phyloP scores from a whole-genome alignment of 2,113 vertebrate genomes.

The Neolamprologus fasciatus region DNA sequence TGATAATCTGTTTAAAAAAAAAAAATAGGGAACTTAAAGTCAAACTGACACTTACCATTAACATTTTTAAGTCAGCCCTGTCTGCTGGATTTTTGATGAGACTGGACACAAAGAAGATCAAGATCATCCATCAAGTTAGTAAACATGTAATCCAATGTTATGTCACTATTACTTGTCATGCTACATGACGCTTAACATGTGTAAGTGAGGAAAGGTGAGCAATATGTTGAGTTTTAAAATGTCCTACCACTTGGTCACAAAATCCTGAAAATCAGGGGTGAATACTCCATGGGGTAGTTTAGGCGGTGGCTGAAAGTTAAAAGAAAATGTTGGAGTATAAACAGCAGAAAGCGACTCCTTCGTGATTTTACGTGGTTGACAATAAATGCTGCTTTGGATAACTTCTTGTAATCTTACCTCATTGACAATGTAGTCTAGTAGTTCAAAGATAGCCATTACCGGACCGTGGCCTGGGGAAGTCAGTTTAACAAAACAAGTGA shows the following conservation, averaged over 20 bases:
- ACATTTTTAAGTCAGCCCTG: constrained; percentile 92
- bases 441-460: constrained; percentile 97
- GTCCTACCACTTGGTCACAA: constrained; percentile 89
- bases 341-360: background rate
- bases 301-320: constrained; percentile 80
- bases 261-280: constrained; percentile 89
- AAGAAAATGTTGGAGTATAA: background rate
- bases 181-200: background rate
- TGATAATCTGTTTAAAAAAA: background rate
- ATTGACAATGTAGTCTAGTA: constrained; percentile 98
- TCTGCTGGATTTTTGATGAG: constrained; percentile 97
- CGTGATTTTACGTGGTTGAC: background rate
- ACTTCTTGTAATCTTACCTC: constrained; percentile 77
- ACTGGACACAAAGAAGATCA: constrained; percentile 62
- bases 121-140: background rate
- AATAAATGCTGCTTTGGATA: background rate
- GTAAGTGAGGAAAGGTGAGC: background rate
- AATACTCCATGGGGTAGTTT: constrained; percentile 86
- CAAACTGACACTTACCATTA: constrained; percentile 77
- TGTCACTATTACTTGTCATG: background rate
- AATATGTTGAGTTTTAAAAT: background rate
- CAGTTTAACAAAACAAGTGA: background rate
- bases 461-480: constrained; percentile 71
- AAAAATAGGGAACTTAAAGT: background rate
- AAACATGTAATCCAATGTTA: background rate